These are phyloP conservation scores for Chaenocephalus aceratus DNA, from an alignment of 2,113 vertebrate genomes.

Conservation along the genomic window DNA sequence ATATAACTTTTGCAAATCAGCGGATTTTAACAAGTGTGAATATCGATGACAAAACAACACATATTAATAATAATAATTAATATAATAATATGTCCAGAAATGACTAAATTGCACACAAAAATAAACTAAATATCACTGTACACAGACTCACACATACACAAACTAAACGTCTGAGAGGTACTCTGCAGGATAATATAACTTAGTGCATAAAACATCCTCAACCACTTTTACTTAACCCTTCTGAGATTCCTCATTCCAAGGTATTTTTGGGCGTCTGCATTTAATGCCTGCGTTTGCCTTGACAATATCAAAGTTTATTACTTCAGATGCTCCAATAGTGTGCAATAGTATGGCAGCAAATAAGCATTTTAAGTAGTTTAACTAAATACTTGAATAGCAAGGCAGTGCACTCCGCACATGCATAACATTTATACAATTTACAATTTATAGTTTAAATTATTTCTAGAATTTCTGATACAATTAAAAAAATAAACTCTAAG, in stretches of 20 bases:
- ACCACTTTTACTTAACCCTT: neutral
- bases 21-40: slow-evolving; percentile 7
- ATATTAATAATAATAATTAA: neutral
- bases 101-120: neutral
- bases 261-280: neutral
- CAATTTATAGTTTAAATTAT: neutral
- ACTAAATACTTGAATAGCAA: neutral
- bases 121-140: slow-evolving; percentile 6
- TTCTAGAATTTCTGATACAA: neutral
- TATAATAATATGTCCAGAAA: neutral
- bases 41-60: neutral
- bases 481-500: neutral
- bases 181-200: neutral
- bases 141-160: neutral
- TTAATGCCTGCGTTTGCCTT: neutral
- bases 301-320: neutral
- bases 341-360: neutral
- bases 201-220: neutral
- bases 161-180: neutral
- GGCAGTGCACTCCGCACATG: neutral
- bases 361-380: neutral
- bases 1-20: neutral
- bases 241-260: neutral
- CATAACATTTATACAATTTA: no score
- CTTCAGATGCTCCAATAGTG: neutral